Conservation (phyloP, 2,113 vertebrate genomes). For the Melanotaenia duboulayi region DNA sequence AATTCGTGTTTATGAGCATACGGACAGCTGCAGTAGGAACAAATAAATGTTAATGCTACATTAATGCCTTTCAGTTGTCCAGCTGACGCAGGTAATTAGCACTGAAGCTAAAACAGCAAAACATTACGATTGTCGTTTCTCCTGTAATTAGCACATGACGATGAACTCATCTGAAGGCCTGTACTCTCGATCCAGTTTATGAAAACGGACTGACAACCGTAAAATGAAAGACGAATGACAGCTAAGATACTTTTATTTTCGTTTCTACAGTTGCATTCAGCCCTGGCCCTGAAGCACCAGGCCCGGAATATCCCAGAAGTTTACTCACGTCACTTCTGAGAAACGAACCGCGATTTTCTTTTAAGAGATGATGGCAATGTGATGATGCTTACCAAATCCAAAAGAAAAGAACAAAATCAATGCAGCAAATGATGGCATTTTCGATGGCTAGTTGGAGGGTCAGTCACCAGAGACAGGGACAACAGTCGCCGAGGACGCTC, state of each 20-base stretch:
- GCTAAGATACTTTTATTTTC: accelerated
- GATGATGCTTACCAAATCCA: slow-evolving; percentile 68
- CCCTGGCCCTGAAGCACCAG: slow-evolving; percentile 9
- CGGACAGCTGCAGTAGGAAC: accelerated
- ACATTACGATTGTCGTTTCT: slow-evolving; percentile 17
- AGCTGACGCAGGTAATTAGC: slow-evolving; percentile 71
- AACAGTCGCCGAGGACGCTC: slow-evolving; percentile 10
- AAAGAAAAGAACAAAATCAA: slow-evolving; percentile 52
- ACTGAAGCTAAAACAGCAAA: slow-evolving; percentile 38
- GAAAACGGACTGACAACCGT: accelerated
- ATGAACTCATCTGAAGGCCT: neutral
- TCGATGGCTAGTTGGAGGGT: slow-evolving; percentile 16
- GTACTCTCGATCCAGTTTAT: too few relatives aligned
- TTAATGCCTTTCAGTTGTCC: neutral
- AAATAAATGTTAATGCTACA: neutral
- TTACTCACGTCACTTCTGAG: slow-evolving; percentile 46
- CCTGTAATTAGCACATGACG: accelerated
- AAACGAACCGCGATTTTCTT: neutral
- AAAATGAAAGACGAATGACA: neutral
- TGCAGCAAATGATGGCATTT: slow-evolving; percentile 63
- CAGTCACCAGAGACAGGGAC: neutral
- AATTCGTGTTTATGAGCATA: accelerated
- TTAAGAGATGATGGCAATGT: neutral
- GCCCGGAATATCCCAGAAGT: slow-evolving; percentile 48
- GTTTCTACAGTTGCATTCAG: neutral